These are phyloP conservation scores for Aphaenogaster rudis DNA, from an alignment of 1,140 invertebrate genomes.

Conservation along the genomic window DNA sequence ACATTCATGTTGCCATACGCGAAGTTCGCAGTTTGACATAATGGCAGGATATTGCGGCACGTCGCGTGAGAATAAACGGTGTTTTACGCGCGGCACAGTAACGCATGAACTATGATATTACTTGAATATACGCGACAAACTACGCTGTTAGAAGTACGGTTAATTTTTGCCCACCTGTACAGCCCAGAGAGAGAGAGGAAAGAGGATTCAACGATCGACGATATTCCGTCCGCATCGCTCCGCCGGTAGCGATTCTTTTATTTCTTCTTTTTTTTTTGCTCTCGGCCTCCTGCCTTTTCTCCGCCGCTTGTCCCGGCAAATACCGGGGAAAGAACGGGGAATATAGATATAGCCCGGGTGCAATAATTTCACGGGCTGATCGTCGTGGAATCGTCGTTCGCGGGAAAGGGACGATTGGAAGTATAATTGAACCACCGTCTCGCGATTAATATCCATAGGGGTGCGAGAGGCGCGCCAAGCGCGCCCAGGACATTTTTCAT, in stretches of 20 bases:
- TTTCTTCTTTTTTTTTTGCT: constrained; percentile 7
- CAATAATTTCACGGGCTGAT: constrained; percentile 76
- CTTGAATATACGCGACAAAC: constrained; percentile 34
- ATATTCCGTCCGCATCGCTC: constrained; percentile 64
- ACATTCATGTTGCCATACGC: not conserved
- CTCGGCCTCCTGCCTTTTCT: constrained; percentile 60
- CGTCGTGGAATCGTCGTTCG: constrained; percentile 72
- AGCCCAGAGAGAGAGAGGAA: not conserved
- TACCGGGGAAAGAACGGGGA: constrained; percentile 45
- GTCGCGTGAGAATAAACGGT: not conserved
- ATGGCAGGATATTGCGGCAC: constrained; percentile 3
- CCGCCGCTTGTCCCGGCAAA: constrained; percentile 63
- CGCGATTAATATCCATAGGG: constrained; percentile 75
- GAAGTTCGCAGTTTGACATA: constrained; percentile 25
- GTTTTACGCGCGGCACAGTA: constrained; percentile 23
- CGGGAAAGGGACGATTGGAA: constrained; percentile 75
- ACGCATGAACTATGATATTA: not conserved
- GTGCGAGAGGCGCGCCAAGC: constrained; percentile 42
- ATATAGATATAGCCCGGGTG: constrained; percentile 64
- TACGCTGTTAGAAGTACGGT: constrained; percentile 38
- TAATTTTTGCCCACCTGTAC: constrained; percentile 66
- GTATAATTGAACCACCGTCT: constrained; percentile 78
- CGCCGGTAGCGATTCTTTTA: constrained; percentile 57
- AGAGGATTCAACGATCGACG: constrained; percentile 71
- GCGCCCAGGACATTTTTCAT: constrained; percentile 74